These are phyloP conservation scores for Festucalex cinctus DNA, from an alignment of 2,113 vertebrate genomes.

Conservation along the genomic window DNA sequence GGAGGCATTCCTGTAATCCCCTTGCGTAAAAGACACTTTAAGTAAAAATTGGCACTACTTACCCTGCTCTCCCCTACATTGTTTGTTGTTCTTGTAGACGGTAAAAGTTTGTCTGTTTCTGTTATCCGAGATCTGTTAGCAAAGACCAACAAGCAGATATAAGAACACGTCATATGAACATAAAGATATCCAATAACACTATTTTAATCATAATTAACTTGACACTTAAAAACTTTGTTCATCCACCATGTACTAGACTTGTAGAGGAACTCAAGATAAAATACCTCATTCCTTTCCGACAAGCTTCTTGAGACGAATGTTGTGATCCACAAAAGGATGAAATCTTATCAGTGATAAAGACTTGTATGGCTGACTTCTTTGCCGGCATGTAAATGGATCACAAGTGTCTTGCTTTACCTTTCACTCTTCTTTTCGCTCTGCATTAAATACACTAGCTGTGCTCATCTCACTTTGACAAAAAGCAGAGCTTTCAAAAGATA, in stretches of 20 bases:
- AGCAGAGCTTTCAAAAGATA: background rate
- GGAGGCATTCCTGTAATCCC: too few species aligned
- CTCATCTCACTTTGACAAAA: background rate
- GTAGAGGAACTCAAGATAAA: slow-evolving; percentile 37
- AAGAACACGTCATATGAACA: slow-evolving; percentile 54
- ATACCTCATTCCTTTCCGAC: slow-evolving; percentile 11
- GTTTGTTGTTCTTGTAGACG: slow-evolving; percentile 47
- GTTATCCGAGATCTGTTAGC: slow-evolving; percentile 44
- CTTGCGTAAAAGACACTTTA: too few species aligned
- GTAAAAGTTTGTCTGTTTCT: slow-evolving; percentile 51
- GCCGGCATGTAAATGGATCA: background rate
- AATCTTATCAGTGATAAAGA: slow-evolving; percentile 25
- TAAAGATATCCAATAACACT: slow-evolving; percentile 18
- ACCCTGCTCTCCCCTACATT: too few species aligned
- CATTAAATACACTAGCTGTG: too few species aligned
- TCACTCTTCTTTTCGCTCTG: background rate
- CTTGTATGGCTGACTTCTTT: slow-evolving; percentile 3
- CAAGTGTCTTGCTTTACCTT: background rate
- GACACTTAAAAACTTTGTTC: slow-evolving; percentile 38
- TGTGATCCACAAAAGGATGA: slow-evolving; percentile 27
- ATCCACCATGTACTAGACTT: slow-evolving; percentile 25
- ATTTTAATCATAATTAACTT: slow-evolving; percentile 22
- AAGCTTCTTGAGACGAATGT: slow-evolving; percentile 25
- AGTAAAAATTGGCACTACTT: too few species aligned
- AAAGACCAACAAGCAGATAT: slow-evolving; percentile 53